phyloP scores from a whole-genome alignment of 2,888 invertebrate genomes.

The Oscheius sp. region DNA sequence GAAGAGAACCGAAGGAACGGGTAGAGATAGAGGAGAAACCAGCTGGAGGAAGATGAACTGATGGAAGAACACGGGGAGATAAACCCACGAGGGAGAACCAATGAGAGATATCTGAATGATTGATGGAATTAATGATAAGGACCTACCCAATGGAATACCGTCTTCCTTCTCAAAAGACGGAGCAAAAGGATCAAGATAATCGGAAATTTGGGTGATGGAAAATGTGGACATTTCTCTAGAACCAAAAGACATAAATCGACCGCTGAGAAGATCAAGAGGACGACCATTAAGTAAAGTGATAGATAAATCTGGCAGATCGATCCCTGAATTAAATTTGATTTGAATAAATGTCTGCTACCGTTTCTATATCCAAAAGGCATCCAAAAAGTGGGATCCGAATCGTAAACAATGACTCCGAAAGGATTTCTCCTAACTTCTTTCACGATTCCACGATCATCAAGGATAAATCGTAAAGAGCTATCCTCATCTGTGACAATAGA shows the following conservation, averaged over 20 bases:
- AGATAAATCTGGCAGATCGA: slow-evolving; percentile 40
- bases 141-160: slow-evolving; percentile 22
- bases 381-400: slow-evolving; percentile 21
- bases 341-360: too few species aligned
- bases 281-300: slow-evolving; percentile 38
- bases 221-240: slow-evolving; percentile 25
- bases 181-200: slow-evolving; percentile 36
- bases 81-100: slow-evolving; percentile 47
- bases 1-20: slow-evolving; percentile 10
- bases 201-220: slow-evolving; percentile 27
- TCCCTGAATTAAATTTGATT: slow-evolving; percentile 13
- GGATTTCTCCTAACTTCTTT: slow-evolving; percentile 24
- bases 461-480: slow-evolving; percentile 29
- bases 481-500: slow-evolving; percentile 36
- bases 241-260: slow-evolving; percentile 44
- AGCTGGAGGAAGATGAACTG: slow-evolving; percentile 19
- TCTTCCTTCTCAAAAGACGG: not conserved
- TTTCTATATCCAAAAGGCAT: slow-evolving; percentile 45
- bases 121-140: not conserved
- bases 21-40: slow-evolving; percentile 15
- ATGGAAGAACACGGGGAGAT: slow-evolving; percentile 34
- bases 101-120: slow-evolving; percentile 39
- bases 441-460: slow-evolving; percentile 28
- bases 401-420: slow-evolving; percentile 30
- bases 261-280: slow-evolving; percentile 40